Evolutionary conservation across 2,797 vertebrate genomes (phyloP).

Genomic region (Spea hammondii): DNA sequence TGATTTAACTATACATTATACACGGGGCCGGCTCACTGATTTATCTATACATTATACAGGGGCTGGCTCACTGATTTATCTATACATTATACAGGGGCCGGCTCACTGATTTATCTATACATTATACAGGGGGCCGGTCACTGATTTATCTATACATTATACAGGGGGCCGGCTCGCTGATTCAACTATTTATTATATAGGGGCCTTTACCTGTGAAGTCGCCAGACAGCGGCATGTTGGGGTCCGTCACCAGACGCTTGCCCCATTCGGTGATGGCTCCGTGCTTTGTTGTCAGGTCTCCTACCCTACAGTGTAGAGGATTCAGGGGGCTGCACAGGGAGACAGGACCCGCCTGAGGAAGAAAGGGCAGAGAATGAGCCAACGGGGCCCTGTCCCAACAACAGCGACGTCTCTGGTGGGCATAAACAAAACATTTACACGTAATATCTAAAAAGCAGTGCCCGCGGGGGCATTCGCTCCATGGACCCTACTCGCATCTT

Average conservation of each 20-base stretch:
- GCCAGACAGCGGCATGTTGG: conserved; percentile 64
- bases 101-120: no score
- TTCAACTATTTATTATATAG: not conserved
- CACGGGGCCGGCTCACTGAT: no score
- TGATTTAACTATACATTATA: not conserved
- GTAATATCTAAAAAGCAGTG: not conserved
- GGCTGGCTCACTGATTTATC: no score
- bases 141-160: no score
- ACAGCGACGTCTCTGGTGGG: not conserved
- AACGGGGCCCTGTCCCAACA: not conserved
- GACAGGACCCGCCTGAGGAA: conserved; percentile 52
- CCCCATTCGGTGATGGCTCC: conserved; percentile 59
- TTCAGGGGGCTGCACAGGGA: conserved; percentile 62
- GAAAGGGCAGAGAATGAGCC: not conserved
- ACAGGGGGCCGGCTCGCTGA: no score
- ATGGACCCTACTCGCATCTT: no score
- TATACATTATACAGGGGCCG: no score
- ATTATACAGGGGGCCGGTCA: no score
- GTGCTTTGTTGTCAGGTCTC: conserved; percentile 69
- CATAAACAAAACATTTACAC: no score
- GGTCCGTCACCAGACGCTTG: conserved; percentile 64
- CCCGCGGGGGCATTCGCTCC: no score
- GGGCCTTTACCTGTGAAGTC: conserved; percentile 69
- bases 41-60: no score
- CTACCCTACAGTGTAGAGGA: conserved; percentile 69